Conservation (phyloP, 37 sponge, comb jelly and placozoan genomes). For the Oscarella lobularis region DNA sequence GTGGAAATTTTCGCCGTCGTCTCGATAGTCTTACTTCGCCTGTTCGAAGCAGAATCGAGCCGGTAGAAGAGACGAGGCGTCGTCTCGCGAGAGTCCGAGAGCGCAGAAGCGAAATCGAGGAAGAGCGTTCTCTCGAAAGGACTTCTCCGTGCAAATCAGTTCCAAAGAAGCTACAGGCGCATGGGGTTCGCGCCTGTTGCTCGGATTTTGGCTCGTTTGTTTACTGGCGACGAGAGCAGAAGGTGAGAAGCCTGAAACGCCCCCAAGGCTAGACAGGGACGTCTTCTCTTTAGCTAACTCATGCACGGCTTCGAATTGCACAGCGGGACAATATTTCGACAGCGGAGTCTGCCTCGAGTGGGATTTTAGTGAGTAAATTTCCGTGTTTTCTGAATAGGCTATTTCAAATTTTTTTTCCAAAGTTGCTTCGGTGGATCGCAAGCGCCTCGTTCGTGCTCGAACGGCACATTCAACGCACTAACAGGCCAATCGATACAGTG, state of each 20-base stretch:
- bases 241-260: background rate
- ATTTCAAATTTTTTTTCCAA: background rate
- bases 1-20: too few relatives aligned
- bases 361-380: background rate
- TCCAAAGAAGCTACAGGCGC: background rate
- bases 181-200: background rate
- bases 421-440: background rate
- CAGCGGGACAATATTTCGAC: background rate
- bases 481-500: background rate
- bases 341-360: background rate
- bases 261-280: background rate
- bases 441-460: background rate
- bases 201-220: background rate
- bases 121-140: too few relatives aligned
- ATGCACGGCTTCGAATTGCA: background rate
- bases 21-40: too few relatives aligned
- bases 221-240: background rate
- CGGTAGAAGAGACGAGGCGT: too few relatives aligned
- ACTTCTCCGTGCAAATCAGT: too few relatives aligned
- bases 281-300: background rate
- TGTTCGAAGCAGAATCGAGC: too few relatives aligned
- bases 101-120: too few relatives aligned
- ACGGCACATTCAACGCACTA: conserved; percentile 2
- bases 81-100: too few relatives aligned
- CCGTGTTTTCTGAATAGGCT: background rate